Conservation (phyloP, 2,888 invertebrate genomes). For the Emmelina monodactyla region DNA sequence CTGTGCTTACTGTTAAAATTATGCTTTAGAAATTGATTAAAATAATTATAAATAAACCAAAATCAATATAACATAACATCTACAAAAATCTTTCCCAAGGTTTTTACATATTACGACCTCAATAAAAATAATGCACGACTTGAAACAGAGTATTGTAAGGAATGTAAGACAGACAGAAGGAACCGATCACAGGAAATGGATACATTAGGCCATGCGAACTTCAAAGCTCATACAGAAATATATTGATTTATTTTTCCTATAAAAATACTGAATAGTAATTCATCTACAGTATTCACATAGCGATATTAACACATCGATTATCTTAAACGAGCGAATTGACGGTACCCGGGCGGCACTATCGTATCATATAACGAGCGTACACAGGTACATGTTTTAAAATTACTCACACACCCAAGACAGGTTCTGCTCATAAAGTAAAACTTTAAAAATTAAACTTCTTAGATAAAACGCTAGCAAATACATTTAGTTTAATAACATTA, state of each 20-base stretch:
- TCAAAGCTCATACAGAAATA: too few relatives aligned
- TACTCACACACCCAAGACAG: too few relatives aligned
- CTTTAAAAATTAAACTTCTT: not conserved
- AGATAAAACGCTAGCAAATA: not conserved
- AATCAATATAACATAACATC: not conserved
- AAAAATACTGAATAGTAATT: too few relatives aligned
- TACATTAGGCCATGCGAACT: too few relatives aligned
- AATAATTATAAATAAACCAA: not conserved
- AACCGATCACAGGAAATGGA: not conserved
- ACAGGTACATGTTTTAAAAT: too few relatives aligned
- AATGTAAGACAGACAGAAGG: not conserved
- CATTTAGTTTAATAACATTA: not conserved
- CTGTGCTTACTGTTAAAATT: slow-evolving; percentile 37
- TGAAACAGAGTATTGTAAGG: not conserved
- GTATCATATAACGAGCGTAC: too few relatives aligned
- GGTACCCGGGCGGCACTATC: too few relatives aligned
- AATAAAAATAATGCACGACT: not conserved
- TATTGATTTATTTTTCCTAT: too few relatives aligned
- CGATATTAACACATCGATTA: too few relatives aligned
- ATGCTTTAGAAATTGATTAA: not conserved
- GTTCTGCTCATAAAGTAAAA: not conserved
- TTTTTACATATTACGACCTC: not conserved
- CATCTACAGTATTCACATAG: too few relatives aligned
- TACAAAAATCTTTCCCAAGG: not conserved
- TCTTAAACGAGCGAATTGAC: too few relatives aligned